Evolutionary conservation across 2,113 vertebrate genomes (phyloP).

Genomic region (Nannobrachium achirus): DNA sequence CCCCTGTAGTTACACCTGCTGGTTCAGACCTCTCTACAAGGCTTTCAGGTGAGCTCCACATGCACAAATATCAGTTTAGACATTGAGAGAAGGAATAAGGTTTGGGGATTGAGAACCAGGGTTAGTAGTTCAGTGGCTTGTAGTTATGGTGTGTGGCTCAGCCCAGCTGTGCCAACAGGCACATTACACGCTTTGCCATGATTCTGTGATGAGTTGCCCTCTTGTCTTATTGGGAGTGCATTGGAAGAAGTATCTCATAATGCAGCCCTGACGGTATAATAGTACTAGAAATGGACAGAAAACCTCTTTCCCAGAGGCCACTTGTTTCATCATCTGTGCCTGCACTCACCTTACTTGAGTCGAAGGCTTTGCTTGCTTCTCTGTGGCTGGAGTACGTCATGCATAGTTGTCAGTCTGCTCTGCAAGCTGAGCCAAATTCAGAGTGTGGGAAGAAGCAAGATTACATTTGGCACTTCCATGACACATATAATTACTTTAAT

Average conservation of each 20-base stretch:
- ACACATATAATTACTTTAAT: background rate
- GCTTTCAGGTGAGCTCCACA: slow-evolving; percentile 87
- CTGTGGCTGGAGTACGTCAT: background rate
- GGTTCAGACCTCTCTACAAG: slow-evolving; percentile 95
- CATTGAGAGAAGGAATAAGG: too few species aligned
- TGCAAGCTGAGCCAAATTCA: too few species aligned
- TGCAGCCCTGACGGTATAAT: too few species aligned
- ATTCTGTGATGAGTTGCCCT: too few species aligned
- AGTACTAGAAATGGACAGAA: too few species aligned
- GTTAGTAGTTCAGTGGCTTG: background rate
- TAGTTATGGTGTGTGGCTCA: background rate
- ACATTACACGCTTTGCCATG: too few species aligned
- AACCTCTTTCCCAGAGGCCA: slow-evolving; percentile 24
- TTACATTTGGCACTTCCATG: background rate
- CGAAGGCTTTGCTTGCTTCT: background rate
- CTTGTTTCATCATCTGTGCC: background rate
- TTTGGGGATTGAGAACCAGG: too few species aligned
- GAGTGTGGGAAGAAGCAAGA: background rate
- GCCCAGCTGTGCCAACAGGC: too few species aligned
- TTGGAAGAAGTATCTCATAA: too few species aligned
- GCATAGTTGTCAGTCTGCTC: background rate
- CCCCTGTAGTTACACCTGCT: slow-evolving; percentile 91
- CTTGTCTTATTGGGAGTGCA: too few species aligned
- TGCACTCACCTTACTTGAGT: background rate
- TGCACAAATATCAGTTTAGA: background rate